Conservation (phyloP, 2,888 invertebrate species). For the Nephrotoma appendiculata region DNA sequence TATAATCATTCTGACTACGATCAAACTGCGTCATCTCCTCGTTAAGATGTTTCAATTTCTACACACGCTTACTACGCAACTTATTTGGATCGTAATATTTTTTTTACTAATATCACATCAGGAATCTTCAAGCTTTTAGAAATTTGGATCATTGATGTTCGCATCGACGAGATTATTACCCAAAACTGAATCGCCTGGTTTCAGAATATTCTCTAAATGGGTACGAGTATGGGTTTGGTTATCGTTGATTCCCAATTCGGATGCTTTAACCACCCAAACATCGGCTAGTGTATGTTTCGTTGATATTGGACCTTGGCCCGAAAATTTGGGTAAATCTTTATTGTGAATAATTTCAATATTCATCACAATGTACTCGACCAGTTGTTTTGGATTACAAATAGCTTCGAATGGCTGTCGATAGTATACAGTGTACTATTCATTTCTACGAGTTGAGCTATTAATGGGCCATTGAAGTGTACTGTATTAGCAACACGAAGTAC, state of each 20-base stretch:
- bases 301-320: constrained; percentile 80
- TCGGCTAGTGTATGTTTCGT: constrained; percentile 81
- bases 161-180: constrained; percentile 86
- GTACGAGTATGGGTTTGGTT: constrained; percentile 75
- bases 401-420: too few species aligned
- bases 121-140: too few species aligned
- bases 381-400: constrained; percentile 83
- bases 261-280: constrained; percentile 82
- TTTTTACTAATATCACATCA: constrained; percentile 92
- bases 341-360: constrained; percentile 54
- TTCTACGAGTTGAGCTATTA: too few species aligned
- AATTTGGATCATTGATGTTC: constrained; percentile 71
- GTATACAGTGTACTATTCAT: too few species aligned
- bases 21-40: constrained; percentile 32
- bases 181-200: constrained; percentile 82
- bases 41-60: constrained; percentile 84
- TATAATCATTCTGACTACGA: constrained; percentile 49
- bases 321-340: constrained; percentile 61
- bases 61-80: constrained; percentile 56
- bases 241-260: constrained; percentile 69
- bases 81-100: constrained; percentile 62
- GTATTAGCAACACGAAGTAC: too few species aligned
- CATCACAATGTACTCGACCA: constrained; percentile 88
- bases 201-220: constrained; percentile 86
- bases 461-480: too few species aligned